Evolutionary conservation across 2,797 vertebrate genomes (phyloP), one percentile per base, ranked within the genome.

Genomic region (Salarias fasciatus): DNA sequence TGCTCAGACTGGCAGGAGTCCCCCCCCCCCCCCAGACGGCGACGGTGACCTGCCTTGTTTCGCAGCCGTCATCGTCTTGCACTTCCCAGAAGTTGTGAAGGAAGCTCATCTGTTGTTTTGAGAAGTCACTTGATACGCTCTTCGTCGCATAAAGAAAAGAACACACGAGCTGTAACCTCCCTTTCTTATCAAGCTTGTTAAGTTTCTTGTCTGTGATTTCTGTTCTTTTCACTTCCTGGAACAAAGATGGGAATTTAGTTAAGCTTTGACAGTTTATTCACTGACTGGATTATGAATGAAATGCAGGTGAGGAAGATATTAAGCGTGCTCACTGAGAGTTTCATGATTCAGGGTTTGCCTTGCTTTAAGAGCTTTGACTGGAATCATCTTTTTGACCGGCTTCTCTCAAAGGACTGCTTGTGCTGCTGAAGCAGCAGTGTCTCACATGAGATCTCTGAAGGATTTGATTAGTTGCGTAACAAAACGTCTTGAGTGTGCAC

Each of bases 321-420:
- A 6, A 1, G 33, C 6, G 33, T 6, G 9, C 9, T 35, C 35
- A 6, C 6, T 6, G 1, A 35, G 33, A 35, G 33, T 35, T 18
- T 6, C 33, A 5, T 6, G 6, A 33, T 6, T 6, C 5, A 3
- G 15, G 46, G 40, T 5, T 46, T 43, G 41, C 37, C 45, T 66
- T 36, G 38, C 10, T 14, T 15, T 29, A 2, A 42, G 33, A 33
- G 18, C 37, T 10, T 73, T 70, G 43, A 61, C 40, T 41, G 30
- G 24, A 41, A 70, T 72, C 42, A 41, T 75, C 15, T 60, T 59
- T 63, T 65, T 51, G 46, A 24, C 30, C 60, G 55, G 63, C 69
- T 59, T 73, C 37, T 72, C 62, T 83, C 79, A 83, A 86, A 77
- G 67, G 83, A 91, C 88, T 91, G 87, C 86, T 87, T 77, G 83